phyloP scores from a whole-genome alignment of 1,140 invertebrate genomes.

The Lasioglossum albipes region DNA sequence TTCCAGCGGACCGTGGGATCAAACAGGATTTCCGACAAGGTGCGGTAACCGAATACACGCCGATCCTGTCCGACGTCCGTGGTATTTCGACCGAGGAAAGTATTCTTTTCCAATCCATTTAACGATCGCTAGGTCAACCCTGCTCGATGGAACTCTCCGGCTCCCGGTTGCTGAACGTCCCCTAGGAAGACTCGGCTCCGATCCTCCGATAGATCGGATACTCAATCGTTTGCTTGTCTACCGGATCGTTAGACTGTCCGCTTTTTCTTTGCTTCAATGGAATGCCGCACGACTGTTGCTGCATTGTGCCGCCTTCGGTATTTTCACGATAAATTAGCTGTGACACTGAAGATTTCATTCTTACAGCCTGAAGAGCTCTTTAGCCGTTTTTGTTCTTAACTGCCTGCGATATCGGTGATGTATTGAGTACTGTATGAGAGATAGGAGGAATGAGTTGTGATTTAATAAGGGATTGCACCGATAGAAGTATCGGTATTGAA shows the following conservation, averaged over 20 bases:
- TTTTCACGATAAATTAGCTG: not conserved
- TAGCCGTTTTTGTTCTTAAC: no score
- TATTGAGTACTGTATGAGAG: no score
- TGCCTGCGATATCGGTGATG: no score
- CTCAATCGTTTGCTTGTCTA: not conserved
- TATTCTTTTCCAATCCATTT: constrained; percentile 33
- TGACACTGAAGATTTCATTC: no score
- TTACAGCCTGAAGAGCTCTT: no score
- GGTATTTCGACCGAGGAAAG: constrained; percentile 35
- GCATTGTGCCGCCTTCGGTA: not conserved
- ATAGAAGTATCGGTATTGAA: no score
- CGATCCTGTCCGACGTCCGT: constrained; percentile 38
- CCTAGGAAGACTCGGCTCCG: not conserved
- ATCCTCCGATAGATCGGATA: not conserved
- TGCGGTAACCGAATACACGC: constrained; percentile 67
- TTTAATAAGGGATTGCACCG: no score
- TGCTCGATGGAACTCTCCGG: not conserved
- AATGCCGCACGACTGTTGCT: not conserved
- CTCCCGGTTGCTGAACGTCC: not conserved
- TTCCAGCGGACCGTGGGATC: constrained; percentile 62
- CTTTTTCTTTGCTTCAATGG: not conserved
- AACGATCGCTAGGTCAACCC: constrained; percentile 23
- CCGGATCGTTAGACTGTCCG: not conserved
- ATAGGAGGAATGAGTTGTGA: no score
- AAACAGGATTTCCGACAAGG: constrained; percentile 67